Evolutionary conservation across 2,113 vertebrate genomes (phyloP), one percentile per base, ranked within the genome.

Genomic region (Grammomys dolichurus): DNA sequence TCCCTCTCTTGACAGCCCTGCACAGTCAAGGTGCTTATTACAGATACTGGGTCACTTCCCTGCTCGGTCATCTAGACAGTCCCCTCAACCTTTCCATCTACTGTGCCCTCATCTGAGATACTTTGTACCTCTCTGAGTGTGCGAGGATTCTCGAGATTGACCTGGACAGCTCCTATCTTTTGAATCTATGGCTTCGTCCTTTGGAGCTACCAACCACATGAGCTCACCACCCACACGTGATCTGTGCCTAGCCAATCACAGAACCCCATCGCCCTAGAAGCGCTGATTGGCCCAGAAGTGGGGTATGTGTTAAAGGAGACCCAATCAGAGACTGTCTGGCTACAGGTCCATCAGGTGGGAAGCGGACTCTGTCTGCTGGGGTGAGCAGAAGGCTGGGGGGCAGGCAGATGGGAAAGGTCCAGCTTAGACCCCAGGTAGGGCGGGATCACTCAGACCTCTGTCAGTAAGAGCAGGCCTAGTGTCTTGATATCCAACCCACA

Each of bases 161-260:
- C 63, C 5, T 5, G 20, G 1, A 69, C 0, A 7, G 8, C 48
- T 0, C 2, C 7, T 12, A 3, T 22, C n/a, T 56, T 89, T 40
- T 14, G 56, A 20, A 51, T 3, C 9, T 63, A 22, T 1, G 4
- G 81, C 13, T 4, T n/a, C 60, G 36, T 87, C 72, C 33, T 17
- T 5, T 36, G 48, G 46, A 36, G 5, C 7, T 54, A 60, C 11
- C 67, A 24, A 58, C 75, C 58, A 69, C 48, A 12, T 67, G 46
- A 5, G 7, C 28, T 22, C 46, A 7, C 22, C 10, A 36, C 5
- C 43, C 81, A 54, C n/a, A 36, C 0, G 43, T 51, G 67, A 56
- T 11, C 0, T 0, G 2, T 13, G 16, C 7, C 54, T 94, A 72
- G 60, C 89, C 90, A 76, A 17, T 60, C 46, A 86, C 28, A 63